Conservation (phyloP, 2,888 invertebrate genomes). For the Pammene fasciana region DNA sequence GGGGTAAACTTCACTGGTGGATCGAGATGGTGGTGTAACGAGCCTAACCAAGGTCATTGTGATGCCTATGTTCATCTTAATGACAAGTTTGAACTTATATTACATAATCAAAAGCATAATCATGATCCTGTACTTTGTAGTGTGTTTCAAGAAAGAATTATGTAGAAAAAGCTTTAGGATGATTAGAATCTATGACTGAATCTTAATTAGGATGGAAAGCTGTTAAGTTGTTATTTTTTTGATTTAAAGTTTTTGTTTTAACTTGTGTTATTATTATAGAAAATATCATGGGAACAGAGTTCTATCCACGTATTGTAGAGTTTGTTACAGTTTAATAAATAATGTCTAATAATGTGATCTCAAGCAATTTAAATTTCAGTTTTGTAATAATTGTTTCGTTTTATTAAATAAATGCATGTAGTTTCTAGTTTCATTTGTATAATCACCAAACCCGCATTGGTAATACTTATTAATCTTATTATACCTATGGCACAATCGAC, state of each 20-base stretch:
- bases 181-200: neutral
- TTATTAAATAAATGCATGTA: slow-evolving; percentile 15
- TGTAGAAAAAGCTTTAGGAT: slow-evolving; percentile 48
- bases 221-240: slow-evolving; percentile 3
- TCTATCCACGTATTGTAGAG: neutral
- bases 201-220: slow-evolving; percentile 2
- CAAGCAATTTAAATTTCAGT: neutral
- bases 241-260: too few species aligned
- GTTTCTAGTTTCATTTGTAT: slow-evolving; percentile 21
- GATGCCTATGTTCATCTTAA: slow-evolving; percentile 67
- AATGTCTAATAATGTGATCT: neutral
- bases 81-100: slow-evolving; percentile 64
- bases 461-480: neutral
- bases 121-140: slow-evolving; percentile 68
- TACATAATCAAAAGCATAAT: slow-evolving; percentile 62
- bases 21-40: slow-evolving; percentile 68
- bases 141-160: slow-evolving; percentile 65
- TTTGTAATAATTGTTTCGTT: neutral
- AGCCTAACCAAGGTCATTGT: slow-evolving; percentile 61
- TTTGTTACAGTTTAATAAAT: neutral
- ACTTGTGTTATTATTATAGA: neutral
- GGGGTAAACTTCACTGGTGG: slow-evolving; percentile 57
- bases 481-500: too few species aligned
- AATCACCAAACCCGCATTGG: neutral
- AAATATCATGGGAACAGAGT: neutral